Conservation (phyloP, 2,888 invertebrate genomes). For the Gastracanthus pulcherrimus region DNA sequence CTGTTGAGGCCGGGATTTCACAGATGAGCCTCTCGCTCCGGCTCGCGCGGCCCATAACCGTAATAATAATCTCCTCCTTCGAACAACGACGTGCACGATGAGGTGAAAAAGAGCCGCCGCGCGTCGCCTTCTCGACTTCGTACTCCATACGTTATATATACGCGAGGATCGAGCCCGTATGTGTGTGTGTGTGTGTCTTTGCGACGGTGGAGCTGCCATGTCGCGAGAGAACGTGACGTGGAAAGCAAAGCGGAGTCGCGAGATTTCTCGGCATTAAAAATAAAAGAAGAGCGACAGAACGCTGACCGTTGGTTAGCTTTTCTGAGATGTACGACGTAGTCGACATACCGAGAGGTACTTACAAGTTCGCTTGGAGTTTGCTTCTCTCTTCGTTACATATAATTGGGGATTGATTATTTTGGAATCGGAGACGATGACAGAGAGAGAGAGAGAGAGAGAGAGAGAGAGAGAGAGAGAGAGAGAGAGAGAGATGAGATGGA, state of each 20-base stretch:
- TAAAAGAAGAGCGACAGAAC: background rate
- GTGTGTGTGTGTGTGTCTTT: background rate
- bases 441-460: too few relatives aligned
- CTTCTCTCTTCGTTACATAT: conserved; percentile 12
- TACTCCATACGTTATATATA: conserved; percentile 29
- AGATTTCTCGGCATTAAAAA: conserved; percentile 15
- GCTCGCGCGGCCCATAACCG: background rate
- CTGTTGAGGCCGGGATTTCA: conserved; percentile 35
- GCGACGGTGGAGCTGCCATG: conserved; percentile 14
- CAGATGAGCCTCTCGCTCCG: background rate
- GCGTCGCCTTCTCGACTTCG: conserved; percentile 7
- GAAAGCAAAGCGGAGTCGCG: conserved; percentile 24
- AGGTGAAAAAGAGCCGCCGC: background rate
- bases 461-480: too few relatives aligned
- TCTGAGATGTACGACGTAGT: too few relatives aligned
- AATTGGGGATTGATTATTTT: conserved; percentile 12
- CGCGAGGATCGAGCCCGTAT: background rate
- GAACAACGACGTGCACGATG: background rate
- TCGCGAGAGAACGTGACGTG: conserved; percentile 45
- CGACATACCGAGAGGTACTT: too few relatives aligned
- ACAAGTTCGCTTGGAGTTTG: too few relatives aligned
- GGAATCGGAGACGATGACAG: too few relatives aligned
- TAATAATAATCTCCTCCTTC: conserved; percentile 18
- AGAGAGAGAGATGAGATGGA: background rate
- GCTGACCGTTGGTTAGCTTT: background rate